A percentile compares a stretch with the other conserved stretches of the same genome.
Evolutionary conservation across 2,113 vertebrate genomes (phyloP).

Genomic region (Melierax canorus): DNA sequence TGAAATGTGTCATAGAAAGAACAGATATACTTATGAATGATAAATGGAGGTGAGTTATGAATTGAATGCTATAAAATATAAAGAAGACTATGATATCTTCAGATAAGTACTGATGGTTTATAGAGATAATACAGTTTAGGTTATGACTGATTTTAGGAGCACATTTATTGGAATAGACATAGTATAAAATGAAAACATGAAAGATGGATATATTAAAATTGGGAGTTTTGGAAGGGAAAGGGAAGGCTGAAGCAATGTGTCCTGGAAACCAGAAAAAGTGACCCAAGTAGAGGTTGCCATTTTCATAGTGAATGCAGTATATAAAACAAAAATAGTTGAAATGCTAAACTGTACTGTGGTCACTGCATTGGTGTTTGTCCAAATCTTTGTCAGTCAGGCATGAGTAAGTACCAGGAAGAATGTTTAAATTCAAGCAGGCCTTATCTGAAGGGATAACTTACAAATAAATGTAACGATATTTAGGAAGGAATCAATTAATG

Average conservation of each 20-base stretch:
- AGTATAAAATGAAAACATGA: neutral
- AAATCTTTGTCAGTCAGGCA: neutral
- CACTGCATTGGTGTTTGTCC: neutral
- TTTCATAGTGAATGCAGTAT: neutral
- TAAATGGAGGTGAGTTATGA: slow-evolving; percentile 6
- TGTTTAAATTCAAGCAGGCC: neutral
- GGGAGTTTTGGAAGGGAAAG: neutral
- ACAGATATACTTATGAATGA: neutral
- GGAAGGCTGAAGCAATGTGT: neutral
- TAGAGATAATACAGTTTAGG: neutral
- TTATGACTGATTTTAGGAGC: neutral
- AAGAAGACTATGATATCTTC: neutral
- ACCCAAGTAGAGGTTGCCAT: neutral
- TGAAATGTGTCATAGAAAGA: neutral
- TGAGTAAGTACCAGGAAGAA: neutral
- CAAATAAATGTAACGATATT: neutral
- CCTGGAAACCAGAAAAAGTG: neutral
- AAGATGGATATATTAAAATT: neutral
- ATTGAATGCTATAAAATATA: neutral
- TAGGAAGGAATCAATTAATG: neutral
- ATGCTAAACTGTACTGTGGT: neutral
- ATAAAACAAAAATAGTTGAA: neutral
- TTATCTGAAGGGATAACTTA: neutral
- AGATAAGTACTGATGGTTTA: neutral
- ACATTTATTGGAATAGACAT: neutral